Base-by-base conservation (phyloP, 2,888 invertebrate genomes). In the Spilosoma lubricipeda region DNA sequence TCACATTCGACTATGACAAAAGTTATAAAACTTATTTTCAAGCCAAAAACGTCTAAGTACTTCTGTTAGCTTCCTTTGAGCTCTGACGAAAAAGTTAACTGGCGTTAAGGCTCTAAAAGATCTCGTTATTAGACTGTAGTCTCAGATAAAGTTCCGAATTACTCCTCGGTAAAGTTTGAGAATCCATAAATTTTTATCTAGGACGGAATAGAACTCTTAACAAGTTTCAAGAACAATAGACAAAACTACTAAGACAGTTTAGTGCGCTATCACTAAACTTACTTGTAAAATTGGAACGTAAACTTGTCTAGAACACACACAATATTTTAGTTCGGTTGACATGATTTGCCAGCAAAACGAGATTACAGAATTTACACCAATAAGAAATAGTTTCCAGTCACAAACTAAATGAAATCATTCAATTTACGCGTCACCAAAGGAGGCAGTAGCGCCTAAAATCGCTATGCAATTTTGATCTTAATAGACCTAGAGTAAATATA, bases 151-250 rank as follows among this genome's bases (percentile, higher is more conserved):
- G 68, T 68, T 20, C 33, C 8, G 11, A n/a, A 45, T 30, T 15
- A 39, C 59, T n/a, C 23, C 56, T 23, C 8, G 20, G 66, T 20
- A 33, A 76, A 75, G 72, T 74, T 33, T 48, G 20, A 48, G 20
- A 18, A n/a, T 36, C 74, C 9, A 79, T 75, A 79, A 75, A 80
- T 80, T 68, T 70, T 27, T 73, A 82, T 73, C 72, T 65, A 76
- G 67, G 20, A 70, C 74, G 70, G 71, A 82, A 73, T 79, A 74
- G 36, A 66, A 74, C 65, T 69, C 45, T 33, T 13, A 63, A 48
- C 13, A 71, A 71, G 39, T 72, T 65, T 39, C 72, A 68, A 77
- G 67, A 76, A 73, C 75, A 67, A 70, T 67, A 75, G 27, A 45
- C 63, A 56, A 52, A 77, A 81, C 48, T 63, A 69, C 15, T 23